Evolutionary conservation across 2,888 invertebrate species (phyloP), one percentile per base, ranked within the genome.

Genomic region (Fabriciana adippe): DNA sequence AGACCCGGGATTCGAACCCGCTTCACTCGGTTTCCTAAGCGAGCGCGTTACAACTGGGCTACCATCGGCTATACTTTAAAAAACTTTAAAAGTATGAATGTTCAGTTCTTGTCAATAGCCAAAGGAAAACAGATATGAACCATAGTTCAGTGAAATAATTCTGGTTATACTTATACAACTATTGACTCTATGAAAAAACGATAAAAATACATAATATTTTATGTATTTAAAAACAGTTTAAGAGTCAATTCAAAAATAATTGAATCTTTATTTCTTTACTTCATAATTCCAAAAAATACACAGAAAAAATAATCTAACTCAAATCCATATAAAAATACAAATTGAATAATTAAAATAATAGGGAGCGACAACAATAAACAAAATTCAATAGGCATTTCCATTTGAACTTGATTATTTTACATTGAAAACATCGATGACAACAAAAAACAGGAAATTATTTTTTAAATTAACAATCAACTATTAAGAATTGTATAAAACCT

Each of bases 391-490:
- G 26, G 11, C 8, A 59, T 13, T 48, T 47, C n/a, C 15, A 21
- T 47, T 59, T 26, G n/a, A 59, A 47, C 47, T 59, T 47, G 15
- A 50, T 60, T 60, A 48, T 60, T 51, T 60, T 15, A 35, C 31
- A 51, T 15, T 61, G 61, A 66, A 11, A 54, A 41, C 18, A 18
- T 54, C 21, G 54, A 21, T 47, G 60, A 47, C 15, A 57, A 66
- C 69, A 69, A 69, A 69, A 62, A 66, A 66, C 66, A 62, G 69
- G 69, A 69, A 69, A 69, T 69, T 69, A 66, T 66, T 69, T 69
- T 59, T 66, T 57, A 35, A 55, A 66, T 41, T 41, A 21, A 62
- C 66, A 54, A 41, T 62, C 56, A 66, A 66, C 18, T 62, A 15
- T 50, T 51, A 31, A 14, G 16, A 11, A 55, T 66, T 50, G 45